These are phyloP conservation scores for Actias luna DNA, from an alignment of 2,888 invertebrate species.

Conservation along the genomic window DNA sequence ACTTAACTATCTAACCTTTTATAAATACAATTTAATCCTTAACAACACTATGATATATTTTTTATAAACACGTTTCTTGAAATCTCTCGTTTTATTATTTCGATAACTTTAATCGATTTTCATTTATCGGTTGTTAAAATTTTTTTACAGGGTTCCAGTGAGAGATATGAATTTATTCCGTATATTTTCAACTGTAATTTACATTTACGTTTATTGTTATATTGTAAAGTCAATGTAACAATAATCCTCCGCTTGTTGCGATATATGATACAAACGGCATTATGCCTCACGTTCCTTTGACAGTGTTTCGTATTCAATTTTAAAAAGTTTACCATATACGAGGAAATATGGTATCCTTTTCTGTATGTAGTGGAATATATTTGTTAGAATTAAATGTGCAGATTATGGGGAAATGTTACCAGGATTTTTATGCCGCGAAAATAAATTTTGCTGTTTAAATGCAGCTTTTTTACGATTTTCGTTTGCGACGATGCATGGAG, in stretches of 20 bases:
- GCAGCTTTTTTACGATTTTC: slow-evolving; percentile 43
- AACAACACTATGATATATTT: neutral
- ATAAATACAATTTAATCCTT: slow-evolving; percentile 7
- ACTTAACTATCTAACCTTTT: slow-evolving; percentile 21
- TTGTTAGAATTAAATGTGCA: slow-evolving; percentile 48
- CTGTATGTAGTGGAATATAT: slow-evolving; percentile 45
- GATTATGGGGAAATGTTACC: slow-evolving; percentile 55
- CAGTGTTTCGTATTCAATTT: slow-evolving; percentile 40
- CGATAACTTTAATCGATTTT: slow-evolving; percentile 30
- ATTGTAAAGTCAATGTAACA: slow-evolving; percentile 35
- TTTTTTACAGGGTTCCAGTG: slow-evolving; percentile 54
- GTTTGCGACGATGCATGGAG: slow-evolving; percentile 22
- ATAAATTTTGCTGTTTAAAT: slow-evolving; percentile 64
- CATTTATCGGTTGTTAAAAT: slow-evolving; percentile 19
- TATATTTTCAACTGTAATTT: neutral
- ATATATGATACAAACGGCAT: slow-evolving; percentile 29
- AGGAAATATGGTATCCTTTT: slow-evolving; percentile 34
- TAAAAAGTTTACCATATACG: slow-evolving; percentile 37
- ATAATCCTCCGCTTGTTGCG: slow-evolving; percentile 44
- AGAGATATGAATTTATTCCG: slow-evolving; percentile 21
- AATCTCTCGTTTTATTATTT: slow-evolving; percentile 34
- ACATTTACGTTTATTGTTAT: slow-evolving; percentile 30
- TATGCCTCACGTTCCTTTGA: slow-evolving; percentile 42
- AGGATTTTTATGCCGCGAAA: slow-evolving; percentile 64
- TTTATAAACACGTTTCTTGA: neutral